These are phyloP conservation scores for Scolopax mira DNA, from an alignment of 2,113 vertebrate genomes.

Conservation along the genomic window DNA sequence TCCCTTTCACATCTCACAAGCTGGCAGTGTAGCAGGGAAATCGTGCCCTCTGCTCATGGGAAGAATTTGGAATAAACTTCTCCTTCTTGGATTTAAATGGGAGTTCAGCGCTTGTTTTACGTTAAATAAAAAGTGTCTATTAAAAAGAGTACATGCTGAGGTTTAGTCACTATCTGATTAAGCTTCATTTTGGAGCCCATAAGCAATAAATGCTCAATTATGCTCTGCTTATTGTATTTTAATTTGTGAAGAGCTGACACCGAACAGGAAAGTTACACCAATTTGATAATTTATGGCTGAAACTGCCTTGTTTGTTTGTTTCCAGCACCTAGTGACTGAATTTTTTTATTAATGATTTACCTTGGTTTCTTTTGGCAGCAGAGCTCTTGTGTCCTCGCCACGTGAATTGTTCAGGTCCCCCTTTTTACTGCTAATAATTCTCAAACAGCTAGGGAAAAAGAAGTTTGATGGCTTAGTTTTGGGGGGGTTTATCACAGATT, in stretches of 20 bases:
- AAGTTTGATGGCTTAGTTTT: neutral
- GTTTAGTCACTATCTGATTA: conserved; percentile 67
- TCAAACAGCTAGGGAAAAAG: neutral
- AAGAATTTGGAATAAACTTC: neutral
- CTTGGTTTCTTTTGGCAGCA: neutral
- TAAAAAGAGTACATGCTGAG: conserved; percentile 27
- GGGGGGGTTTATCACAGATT: neutral
- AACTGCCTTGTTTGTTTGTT: neutral
- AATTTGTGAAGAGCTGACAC: conserved; percentile 68
- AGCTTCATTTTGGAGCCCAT: conserved; percentile 63
- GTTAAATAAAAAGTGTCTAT: conserved; percentile 34
- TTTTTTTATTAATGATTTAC: neutral
- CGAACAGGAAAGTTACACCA: conserved; percentile 37
- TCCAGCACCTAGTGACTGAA: neutral
- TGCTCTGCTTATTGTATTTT: conserved; percentile 73
- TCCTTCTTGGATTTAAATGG: neutral
- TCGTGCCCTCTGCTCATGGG: neutral
- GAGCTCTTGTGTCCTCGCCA: neutral
- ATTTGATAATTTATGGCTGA: conserved; percentile 41
- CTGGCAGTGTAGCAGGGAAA: neutral
- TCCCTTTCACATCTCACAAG: neutral
- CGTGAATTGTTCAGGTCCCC: neutral
- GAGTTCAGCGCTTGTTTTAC: neutral
- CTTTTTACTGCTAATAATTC: neutral
- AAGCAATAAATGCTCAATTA: conserved; percentile 74